These are phyloP conservation scores for Fukomys damarensis DNA, from an alignment of 2,113 vertebrate genomes.

Conservation along the genomic window DNA sequence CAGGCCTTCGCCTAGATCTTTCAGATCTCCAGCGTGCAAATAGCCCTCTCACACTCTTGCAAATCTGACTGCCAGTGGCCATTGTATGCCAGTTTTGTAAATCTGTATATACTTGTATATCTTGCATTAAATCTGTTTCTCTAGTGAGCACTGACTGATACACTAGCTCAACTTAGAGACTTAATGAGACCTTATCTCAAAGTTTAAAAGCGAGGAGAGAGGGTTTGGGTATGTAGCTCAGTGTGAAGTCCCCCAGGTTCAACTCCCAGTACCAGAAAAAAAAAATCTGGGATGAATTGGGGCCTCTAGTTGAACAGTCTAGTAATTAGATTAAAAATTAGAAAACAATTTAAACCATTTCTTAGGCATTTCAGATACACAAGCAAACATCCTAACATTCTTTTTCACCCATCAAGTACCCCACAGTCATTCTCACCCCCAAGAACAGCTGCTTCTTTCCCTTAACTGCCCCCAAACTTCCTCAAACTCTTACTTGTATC, in stretches of 20 bases:
- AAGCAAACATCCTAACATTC: background rate
- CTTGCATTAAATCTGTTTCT: background rate
- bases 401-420: background rate
- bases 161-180: background rate
- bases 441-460: background rate
- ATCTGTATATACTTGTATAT: background rate
- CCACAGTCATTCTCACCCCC: background rate
- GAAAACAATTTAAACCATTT: conserved; percentile 16
- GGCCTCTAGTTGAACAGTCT: conserved; percentile 9
- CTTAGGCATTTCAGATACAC: conserved; percentile 13
- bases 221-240: background rate
- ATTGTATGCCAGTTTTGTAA: background rate
- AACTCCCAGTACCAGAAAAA: background rate
- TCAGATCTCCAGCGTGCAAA: background rate
- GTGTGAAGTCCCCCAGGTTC: background rate
- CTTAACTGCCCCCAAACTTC: background rate
- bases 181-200: background rate
- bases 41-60: background rate
- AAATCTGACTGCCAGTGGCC: background rate
- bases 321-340: conserved; percentile 51
- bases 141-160: background rate
- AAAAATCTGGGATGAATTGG: background rate
- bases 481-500: background rate
- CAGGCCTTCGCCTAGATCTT: background rate
- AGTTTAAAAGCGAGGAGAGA: background rate